Conservation (phyloP, 2,797 vertebrate species). For the Anas capensis region DNA sequence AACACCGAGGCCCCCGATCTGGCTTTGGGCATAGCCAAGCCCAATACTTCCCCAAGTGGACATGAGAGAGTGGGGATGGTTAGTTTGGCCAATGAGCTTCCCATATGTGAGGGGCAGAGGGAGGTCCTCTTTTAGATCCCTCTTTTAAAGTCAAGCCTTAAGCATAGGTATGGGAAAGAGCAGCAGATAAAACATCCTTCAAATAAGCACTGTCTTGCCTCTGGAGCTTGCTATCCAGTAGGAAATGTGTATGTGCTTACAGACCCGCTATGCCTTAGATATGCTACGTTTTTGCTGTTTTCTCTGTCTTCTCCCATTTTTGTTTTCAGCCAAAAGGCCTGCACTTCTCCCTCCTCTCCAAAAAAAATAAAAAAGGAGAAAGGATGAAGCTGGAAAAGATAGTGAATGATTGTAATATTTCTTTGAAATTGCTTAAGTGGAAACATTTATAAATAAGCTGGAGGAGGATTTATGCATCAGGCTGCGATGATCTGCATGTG, state of each 20-base stretch:
- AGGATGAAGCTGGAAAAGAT: neutral
- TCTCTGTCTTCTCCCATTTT: neutral
- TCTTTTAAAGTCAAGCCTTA: neutral
- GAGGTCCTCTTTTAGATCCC: neutral
- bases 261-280: neutral
- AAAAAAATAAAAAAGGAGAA: neutral
- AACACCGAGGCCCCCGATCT: neutral
- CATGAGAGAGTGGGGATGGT: neutral
- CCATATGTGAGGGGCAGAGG: rapidly evolving
- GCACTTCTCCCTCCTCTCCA: rapidly evolving
- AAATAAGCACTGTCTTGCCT: neutral
- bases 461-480: constrained; percentile 1
- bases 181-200: neutral
- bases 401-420: neutral
- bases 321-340: neutral
- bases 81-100: neutral
- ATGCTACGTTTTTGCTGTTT: neutral
- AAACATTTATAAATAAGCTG: constrained; percentile 35
- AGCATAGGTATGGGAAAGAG: rapidly evolving
- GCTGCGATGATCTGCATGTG: neutral
- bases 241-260: neutral
- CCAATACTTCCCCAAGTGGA: neutral
- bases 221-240: neutral
- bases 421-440: neutral
- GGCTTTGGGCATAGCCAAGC: neutral